phyloP scores from a whole-genome alignment of 2,113 vertebrate species.

The Bufo bufo region DNA sequence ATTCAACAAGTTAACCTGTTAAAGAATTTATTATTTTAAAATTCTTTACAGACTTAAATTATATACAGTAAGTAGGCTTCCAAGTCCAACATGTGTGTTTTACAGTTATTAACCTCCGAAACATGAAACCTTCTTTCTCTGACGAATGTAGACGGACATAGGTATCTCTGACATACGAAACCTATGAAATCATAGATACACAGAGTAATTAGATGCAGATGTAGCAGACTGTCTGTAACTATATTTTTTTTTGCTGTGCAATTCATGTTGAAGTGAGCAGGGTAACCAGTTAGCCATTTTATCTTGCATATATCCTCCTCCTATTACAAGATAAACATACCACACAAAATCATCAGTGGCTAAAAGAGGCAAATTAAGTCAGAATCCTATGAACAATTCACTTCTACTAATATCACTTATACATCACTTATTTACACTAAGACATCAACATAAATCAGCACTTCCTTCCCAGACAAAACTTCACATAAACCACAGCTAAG shows the following conservation, averaged over 20 bases:
- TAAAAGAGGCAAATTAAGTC: slow-evolving; percentile 27
- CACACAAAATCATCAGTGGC: slow-evolving; percentile 3
- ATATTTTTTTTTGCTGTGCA: neutral
- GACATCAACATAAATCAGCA: slow-evolving; percentile 23
- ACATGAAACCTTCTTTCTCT: slow-evolving; percentile 22
- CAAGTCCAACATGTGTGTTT: slow-evolving; percentile 33
- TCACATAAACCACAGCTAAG: slow-evolving; percentile 28
- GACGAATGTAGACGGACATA: slow-evolving; percentile 43
- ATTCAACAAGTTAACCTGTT: neutral
- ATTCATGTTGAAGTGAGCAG: neutral
- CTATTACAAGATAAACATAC: slow-evolving; percentile 17
- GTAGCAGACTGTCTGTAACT: neutral
- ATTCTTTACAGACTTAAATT: slow-evolving; percentile 4
- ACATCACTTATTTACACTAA: slow-evolving; percentile 7
- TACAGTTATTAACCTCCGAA: slow-evolving; percentile 9
- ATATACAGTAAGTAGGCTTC: slow-evolving; percentile 15
- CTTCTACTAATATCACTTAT: slow-evolving; percentile 23
- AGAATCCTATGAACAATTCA: slow-evolving; percentile 5
- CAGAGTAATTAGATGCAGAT: slow-evolving; percentile 40
- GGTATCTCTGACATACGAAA: slow-evolving; percentile 40
- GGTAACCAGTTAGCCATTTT: slow-evolving; percentile 8
- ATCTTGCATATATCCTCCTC: neutral
- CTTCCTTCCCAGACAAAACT: slow-evolving; percentile 37
- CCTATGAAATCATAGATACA: slow-evolving; percentile 40
- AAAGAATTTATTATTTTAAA: neutral